Base-by-base conservation (phyloP, 2,888 invertebrate species). In the Alloscopus bannaensis region DNA sequence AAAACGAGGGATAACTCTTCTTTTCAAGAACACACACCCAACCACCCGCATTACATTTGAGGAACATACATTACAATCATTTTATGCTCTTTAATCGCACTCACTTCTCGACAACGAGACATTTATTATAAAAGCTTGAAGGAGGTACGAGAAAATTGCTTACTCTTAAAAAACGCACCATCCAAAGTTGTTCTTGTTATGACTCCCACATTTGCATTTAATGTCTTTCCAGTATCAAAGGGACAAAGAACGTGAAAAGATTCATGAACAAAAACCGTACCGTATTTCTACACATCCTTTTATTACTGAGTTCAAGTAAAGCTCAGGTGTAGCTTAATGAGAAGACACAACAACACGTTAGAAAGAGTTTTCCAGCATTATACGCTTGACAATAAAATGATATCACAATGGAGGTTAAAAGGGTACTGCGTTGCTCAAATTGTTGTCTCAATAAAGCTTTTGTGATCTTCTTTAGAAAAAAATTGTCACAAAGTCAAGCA, bases 21-120 rank as follows among this genome's bases (percentile, higher is more conserved):
- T 77, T 70, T 77, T 69, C 76, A 73, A 47, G 70, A 79, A 71
- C 68, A 60, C 50, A 78, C 70, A 75, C 77, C 71, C 78, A 79
- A 55, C 65, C 76, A 77, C 77, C 82, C 73, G 73, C 73, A 75
- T 75, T 45, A 4, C 6, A 75, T 66, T 29, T 59, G 36, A 29
- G 24, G 13, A 42, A n/a, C 18, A 42, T 42, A 42, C n/a, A 42
- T 42, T 42, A 42, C 18, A 42, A 42, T 11, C 13, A 26, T 52
- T 31, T 31, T 3, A 18, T 11, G 60, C 6, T 16, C 45, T 45
- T 42, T 75, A 75, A 75, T 75, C 73, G 66, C 73, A 66, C 59
- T 75, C 45, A 66, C 42, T 66, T 64, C 57, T 64, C 29, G 55
- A 66, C 59, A 66, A 65, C 59, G 66, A 75, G 73, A 65, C 66